Evolutionary conservation across 2,797 vertebrate genomes (phyloP).

Genomic region (Morelia viridis): DNA sequence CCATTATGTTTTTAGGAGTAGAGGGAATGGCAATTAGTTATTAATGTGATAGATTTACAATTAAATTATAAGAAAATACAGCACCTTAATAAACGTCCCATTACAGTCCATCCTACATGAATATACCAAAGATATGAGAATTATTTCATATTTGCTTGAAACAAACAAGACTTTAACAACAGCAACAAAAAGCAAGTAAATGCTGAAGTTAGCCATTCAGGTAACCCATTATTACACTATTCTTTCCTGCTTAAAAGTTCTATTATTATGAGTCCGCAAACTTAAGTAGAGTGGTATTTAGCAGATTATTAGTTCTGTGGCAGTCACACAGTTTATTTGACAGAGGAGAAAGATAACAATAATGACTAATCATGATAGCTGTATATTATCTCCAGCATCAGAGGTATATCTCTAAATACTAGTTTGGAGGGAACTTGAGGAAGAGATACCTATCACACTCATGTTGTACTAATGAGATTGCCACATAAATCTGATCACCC

Average conservation of each 20-base stretch:
- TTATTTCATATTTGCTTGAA: not conserved
- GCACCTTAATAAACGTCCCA: constrained; percentile 35
- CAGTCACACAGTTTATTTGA: not conserved
- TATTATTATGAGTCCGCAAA: not conserved
- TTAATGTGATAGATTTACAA: constrained; percentile 42
- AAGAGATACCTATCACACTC: not conserved
- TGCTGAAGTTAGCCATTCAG: not conserved
- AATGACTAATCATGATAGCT: not conserved
- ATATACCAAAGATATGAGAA: not conserved
- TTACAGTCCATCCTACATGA: not conserved
- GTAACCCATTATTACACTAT: constrained; percentile 26
- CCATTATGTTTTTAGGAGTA: constrained; percentile 53
- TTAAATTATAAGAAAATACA: constrained; percentile 33
- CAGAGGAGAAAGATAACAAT: not conserved
- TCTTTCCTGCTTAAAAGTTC: constrained; percentile 53
- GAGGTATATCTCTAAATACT: not conserved
- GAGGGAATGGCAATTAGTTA: constrained; percentile 43
- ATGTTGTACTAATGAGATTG: not conserved
- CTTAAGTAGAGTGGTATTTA: not conserved
- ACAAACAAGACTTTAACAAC: not conserved
- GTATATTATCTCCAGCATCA: not conserved
- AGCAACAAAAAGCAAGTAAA: constrained; percentile 17
- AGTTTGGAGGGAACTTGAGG: not conserved
- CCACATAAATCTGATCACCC: not conserved
- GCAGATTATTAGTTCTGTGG: not conserved